Evolutionary conservation across 2,888 invertebrate genomes (phyloP).

Genomic region (Catocala fraxini): DNA sequence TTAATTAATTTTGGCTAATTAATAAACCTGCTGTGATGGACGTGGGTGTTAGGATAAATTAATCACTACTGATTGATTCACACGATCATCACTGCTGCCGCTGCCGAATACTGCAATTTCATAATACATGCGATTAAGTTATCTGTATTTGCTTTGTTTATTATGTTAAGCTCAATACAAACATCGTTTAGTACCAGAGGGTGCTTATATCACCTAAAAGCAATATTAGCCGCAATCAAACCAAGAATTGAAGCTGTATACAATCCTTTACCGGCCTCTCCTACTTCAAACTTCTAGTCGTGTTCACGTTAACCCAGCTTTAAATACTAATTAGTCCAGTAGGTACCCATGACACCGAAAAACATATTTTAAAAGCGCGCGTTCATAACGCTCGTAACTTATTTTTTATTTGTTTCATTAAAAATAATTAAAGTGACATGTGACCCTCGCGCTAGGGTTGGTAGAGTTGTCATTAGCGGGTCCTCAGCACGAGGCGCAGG

Average conservation of each 20-base stretch:
- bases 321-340: conserved; percentile 51
- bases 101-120: too few relatives aligned
- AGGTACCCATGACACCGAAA: conserved; percentile 34
- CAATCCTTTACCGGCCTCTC: conserved; percentile 31
- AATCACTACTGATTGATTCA: conserved; percentile 73
- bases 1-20: conserved; percentile 81
- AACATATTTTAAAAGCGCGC: conserved; percentile 40
- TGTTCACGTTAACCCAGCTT: conserved; percentile 40
- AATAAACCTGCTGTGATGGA: conserved; percentile 75
- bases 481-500: conserved; percentile 55
- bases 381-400: conserved; percentile 44
- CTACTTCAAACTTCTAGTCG: conserved; percentile 48
- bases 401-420: conserved; percentile 60
- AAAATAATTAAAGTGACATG: conserved; percentile 67
- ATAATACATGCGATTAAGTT: too few relatives aligned
- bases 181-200: too few relatives aligned
- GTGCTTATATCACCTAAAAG: too few relatives aligned
- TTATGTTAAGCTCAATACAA: too few relatives aligned
- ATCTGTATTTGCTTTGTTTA: too few relatives aligned
- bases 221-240: not conserved
- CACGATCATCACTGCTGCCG: conserved; percentile 32
- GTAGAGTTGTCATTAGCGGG: conserved; percentile 61
- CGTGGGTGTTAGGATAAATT: conserved; percentile 78
- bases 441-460: conserved; percentile 55
- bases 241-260: conserved; percentile 4